Evolutionary conservation across 2,797 vertebrate genomes (phyloP).

Genomic region (Capromys pilorides): DNA sequence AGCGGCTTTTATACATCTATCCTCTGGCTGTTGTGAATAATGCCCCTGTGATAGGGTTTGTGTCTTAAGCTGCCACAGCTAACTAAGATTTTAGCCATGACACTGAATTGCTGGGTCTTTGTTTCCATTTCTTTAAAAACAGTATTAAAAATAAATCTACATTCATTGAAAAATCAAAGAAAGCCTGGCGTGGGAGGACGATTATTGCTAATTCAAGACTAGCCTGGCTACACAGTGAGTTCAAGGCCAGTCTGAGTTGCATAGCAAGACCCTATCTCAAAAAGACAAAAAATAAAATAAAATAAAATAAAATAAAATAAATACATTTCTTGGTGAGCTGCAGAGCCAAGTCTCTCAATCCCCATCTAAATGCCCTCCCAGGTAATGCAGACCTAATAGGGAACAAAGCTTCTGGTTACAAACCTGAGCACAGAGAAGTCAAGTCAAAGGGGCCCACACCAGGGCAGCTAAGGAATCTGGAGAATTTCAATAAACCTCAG

Average conservation of each 20-base stretch:
- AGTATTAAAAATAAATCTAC: not conserved
- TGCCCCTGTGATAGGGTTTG: too few species aligned
- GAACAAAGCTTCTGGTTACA: not conserved
- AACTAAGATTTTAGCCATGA: not conserved
- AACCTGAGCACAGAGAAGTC: not conserved
- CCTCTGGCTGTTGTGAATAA: not conserved
- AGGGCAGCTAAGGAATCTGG: not conserved
- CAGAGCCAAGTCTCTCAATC: not conserved
- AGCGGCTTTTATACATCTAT: too few species aligned
- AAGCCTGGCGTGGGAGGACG: too few species aligned
- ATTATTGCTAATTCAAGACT: too few species aligned
- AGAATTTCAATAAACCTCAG: conserved; percentile 7
- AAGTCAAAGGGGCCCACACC: not conserved
- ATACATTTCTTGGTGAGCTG: not conserved
- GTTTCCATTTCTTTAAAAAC: not conserved
- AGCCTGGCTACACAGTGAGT: too few species aligned
- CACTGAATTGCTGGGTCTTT: not conserved
- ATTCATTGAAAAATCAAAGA: too few species aligned
- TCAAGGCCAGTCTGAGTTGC: too few species aligned
- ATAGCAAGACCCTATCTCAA: too few species aligned
- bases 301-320: too few species aligned
- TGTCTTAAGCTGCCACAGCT: not conserved
- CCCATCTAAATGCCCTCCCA: not conserved
- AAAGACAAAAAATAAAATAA: too few species aligned
- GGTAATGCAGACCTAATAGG: not conserved